phyloP scores from a whole-genome alignment of 2,888 invertebrate genomes.

The Drosophila emarginata region DNA sequence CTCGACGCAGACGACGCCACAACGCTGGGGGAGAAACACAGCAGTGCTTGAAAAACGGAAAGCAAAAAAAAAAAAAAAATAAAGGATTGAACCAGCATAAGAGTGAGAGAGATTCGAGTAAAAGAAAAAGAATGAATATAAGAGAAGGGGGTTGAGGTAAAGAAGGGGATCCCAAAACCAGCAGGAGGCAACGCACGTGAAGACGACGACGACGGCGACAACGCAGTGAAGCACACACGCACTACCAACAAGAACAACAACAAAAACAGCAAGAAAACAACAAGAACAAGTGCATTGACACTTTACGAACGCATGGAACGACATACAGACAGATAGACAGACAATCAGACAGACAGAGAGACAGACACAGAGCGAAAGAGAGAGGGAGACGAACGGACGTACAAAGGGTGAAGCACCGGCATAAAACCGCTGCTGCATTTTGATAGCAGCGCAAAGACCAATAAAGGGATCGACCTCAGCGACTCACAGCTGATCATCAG shows the following conservation, averaged over 20 bases:
- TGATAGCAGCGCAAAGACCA: slow-evolving; percentile 64
- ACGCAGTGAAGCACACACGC: slow-evolving; percentile 70
- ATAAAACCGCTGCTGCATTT: slow-evolving; percentile 56
- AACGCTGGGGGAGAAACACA: slow-evolving; percentile 25
- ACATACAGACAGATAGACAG: slow-evolving; percentile 43
- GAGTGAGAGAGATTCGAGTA: slow-evolving; percentile 18
- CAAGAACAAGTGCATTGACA: slow-evolving; percentile 82
- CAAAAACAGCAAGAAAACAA: slow-evolving; percentile 43
- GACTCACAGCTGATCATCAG: slow-evolving; percentile 58
- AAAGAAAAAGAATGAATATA: not conserved
- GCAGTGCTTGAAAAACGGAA: slow-evolving; percentile 71
- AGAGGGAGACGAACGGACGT: slow-evolving; percentile 44
- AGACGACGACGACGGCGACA: slow-evolving; percentile 43
- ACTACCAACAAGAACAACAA: slow-evolving; percentile 44
- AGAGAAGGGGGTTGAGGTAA: not conserved
- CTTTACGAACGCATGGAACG: slow-evolving; percentile 53
- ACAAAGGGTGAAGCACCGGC: slow-evolving; percentile 71
- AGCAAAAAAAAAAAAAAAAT: slow-evolving; percentile 44
- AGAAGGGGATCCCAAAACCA: slow-evolving; percentile 52
- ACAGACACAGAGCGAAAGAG: slow-evolving; percentile 24
- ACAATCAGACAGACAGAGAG: slow-evolving; percentile 50
- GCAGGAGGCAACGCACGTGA: slow-evolving; percentile 78
- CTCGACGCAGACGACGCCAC: slow-evolving; percentile 57
- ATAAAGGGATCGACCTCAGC: slow-evolving; percentile 69
- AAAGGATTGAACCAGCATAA: slow-evolving; percentile 65